Evolutionary conservation across 1,140 invertebrate genomes (phyloP), one percentile per base, ranked within the genome.

Genomic region (Glomeris maerens): DNA sequence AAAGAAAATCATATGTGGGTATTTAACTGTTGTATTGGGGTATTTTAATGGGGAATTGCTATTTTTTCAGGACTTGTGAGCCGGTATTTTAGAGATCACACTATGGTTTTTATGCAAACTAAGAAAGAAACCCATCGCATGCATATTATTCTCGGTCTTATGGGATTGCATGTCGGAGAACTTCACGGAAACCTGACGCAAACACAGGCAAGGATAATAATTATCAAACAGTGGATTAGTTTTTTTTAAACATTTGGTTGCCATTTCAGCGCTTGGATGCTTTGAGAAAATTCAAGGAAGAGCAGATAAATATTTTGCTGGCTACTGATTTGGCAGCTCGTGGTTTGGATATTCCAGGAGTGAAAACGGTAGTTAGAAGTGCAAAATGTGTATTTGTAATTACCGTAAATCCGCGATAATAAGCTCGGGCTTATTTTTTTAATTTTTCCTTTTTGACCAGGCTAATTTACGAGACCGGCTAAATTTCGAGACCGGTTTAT

Each of bases 321-420:
- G 91, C 91, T 0, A 98, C 94, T 2, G 94, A 98, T 73, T 83
- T 98, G 22, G 93, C 93, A 4, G 91, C 94, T 25, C 73, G 94
- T 68, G 94, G 94, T 67, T 73, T 98, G 25, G 94, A 98, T 68
- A 98, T 98, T 58, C 78, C 83, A 41, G 90, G 88, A 4, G 91
- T 98, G 0, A 86, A 92, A 71, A 97, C 91, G 29, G 92, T 79
- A 64, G 66, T 67, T 48, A 17, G 26, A 54, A 45, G n/a, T n/a
- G n/a, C n/a, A n/a, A n/a, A n/a, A n/a, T n/a, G n/a, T n/a, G n/a
- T n/a, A n/a, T n/a, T n/a, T n/a, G n/a, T n/a, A n/a, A n/a, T n/a
- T n/a, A n/a, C n/a, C n/a, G n/a, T n/a, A n/a, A n/a, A n/a, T n/a
- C n/a, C n/a, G n/a, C n/a, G n/a, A n/a, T n/a, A n/a, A n/a, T n/a